Evolutionary conservation across 2,888 invertebrate species (phyloP).

Genomic region (Papilio gigon): DNA sequence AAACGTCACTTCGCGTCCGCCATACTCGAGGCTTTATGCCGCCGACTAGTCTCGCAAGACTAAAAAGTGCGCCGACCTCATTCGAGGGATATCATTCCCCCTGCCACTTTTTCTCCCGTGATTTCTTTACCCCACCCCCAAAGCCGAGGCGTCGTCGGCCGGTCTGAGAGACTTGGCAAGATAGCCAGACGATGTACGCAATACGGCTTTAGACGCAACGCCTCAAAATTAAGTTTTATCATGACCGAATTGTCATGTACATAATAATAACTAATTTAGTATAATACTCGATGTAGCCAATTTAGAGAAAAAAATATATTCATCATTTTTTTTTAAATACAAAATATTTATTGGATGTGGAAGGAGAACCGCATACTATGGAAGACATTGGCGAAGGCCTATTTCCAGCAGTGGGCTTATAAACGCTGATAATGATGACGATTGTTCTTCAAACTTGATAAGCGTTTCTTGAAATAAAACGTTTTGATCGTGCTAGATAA

Average conservation of each 20-base stretch:
- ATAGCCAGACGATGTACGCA: slow-evolving; percentile 48
- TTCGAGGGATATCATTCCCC: slow-evolving; percentile 44
- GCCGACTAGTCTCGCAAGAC: slow-evolving; percentile 62
- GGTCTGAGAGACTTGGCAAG: slow-evolving; percentile 45
- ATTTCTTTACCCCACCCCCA: slow-evolving; percentile 49
- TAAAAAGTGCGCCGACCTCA: slow-evolving; percentile 69
- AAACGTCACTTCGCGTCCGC: slow-evolving; percentile 32
- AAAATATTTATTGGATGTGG: too few species aligned
- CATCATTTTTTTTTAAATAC: too few species aligned
- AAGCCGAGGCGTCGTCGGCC: slow-evolving; percentile 60
- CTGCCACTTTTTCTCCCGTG: slow-evolving; percentile 45
- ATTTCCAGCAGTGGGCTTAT: too few species aligned
- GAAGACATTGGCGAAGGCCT: too few species aligned
- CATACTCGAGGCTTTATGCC: slow-evolving; percentile 45
- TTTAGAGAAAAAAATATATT: too few species aligned
- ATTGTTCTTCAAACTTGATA: too few species aligned
- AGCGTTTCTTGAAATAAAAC: too few species aligned
- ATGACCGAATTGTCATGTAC: background rate
- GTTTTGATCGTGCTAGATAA: too few species aligned
- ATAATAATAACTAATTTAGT: background rate
- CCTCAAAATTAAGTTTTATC: background rate
- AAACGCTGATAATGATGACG: too few species aligned
- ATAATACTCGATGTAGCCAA: background rate
- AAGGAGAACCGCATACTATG: too few species aligned
- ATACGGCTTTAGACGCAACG: slow-evolving; percentile 42